phyloP scores from a whole-genome alignment of 2,888 invertebrate genomes.

The Myopa tessellatipennis region DNA sequence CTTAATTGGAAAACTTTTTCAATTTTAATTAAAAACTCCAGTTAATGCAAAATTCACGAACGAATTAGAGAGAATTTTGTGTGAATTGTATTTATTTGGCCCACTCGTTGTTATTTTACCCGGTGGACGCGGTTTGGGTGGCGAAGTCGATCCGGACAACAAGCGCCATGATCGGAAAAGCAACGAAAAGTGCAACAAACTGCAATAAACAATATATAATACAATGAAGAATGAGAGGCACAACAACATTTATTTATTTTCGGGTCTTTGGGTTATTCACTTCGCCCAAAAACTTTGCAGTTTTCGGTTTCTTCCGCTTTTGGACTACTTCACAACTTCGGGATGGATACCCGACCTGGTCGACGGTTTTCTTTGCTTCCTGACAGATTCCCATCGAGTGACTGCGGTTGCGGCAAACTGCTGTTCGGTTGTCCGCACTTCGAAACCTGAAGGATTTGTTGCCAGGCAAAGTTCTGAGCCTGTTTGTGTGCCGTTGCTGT shows the following conservation, averaged over 20 bases:
- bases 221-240: background rate
- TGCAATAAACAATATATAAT: slow-evolving; percentile 7
- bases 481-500: background rate
- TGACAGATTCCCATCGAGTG: background rate
- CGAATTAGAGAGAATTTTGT: slow-evolving; percentile 26
- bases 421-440: background rate
- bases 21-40: slow-evolving; percentile 41
- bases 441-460: slow-evolving; percentile 15
- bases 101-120: background rate
- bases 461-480: background rate
- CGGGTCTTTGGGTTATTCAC: slow-evolving; percentile 23
- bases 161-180: background rate
- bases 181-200: slow-evolving; percentile 5
- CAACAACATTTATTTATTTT: slow-evolving; percentile 30
- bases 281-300: background rate
- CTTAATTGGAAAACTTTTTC: slow-evolving; percentile 45
- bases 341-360: no score
- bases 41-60: slow-evolving; percentile 35
- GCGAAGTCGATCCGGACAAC: background rate
- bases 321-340: no score
- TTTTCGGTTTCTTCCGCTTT: background rate
- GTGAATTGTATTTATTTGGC: background rate
- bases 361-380: background rate
- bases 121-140: background rate
- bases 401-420: background rate